Evolutionary conservation across 1,140 invertebrate species (phyloP), one percentile per base, ranked within the genome.

Genomic region (Pseudomyrmex pallidus): DNA sequence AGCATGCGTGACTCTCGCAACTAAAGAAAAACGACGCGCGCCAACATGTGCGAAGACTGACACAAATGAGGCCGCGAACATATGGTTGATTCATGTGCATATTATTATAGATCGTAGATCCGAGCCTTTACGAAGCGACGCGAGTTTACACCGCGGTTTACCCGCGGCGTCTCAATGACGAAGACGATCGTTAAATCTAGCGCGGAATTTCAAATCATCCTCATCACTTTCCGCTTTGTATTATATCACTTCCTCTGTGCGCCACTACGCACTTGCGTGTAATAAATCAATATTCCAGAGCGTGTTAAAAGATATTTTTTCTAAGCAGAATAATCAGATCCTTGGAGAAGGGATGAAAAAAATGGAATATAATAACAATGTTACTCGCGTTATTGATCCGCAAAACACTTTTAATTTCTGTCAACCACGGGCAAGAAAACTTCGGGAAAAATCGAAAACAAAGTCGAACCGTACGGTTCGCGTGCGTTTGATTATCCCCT

Each of bases 401-500:
- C 20, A 48, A 56, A 17, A 35, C 44, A 50, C 15, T 3, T 35
- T 59, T 17, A 13, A 67, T 77, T 9, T 72, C 52, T n/a, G 52
- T 77, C 46, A 82, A 87, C 84, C 76, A 54, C 50, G 50, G 22
- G 17, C 25, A 20, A 70, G 70, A 48, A 72, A 77, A 82, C 66
- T 22, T 67, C 10, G 77, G 61, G 63, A 52, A 74, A 62, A 73
- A 67, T 62, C 46, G 57, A 70, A 46, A 57, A 76, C 22, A 35
- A 64, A 80, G 68, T 74, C 64, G 62, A 61, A 70, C 59, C 74
- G 70, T 52, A 35, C 54, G 73, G 87, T 80, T 94, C 90, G 93
- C 93, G 93, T 94, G 93, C 91, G 89, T 89, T 80, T 94, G 91
- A 93, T 94, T 93, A 89, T 88, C 90, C 88, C 88, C 90, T 90